These are phyloP conservation scores for Lamproptera curius DNA, from an alignment of 2,888 invertebrate genomes.

Conservation along the genomic window DNA sequence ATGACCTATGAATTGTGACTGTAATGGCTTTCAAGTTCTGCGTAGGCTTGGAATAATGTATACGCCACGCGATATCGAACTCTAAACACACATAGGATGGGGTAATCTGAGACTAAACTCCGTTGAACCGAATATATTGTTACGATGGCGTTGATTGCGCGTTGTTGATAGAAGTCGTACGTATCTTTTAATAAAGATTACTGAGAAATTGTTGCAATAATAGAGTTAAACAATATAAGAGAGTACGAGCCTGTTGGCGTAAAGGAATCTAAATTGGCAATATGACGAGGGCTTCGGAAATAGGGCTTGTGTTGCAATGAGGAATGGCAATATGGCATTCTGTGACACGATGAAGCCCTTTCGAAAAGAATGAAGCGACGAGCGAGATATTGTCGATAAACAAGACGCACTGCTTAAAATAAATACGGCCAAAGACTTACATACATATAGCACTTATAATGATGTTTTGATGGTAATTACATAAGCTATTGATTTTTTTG, in stretches of 20 bases:
- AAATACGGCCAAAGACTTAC: no score
- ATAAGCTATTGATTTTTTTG: no score
- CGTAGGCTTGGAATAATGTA: slow-evolving; percentile 7
- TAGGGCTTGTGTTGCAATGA: no score
- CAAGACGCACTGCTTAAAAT: no score
- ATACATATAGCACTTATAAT: no score
- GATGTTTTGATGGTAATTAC: no score
- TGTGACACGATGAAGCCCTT: no score
- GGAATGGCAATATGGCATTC: no score
- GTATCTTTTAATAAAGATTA: not conserved
- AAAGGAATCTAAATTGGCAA: no score
- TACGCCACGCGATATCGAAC: not conserved
- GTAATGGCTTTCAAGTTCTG: slow-evolving; percentile 28
- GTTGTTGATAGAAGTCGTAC: not conserved
- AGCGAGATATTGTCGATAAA: no score
- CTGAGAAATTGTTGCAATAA: slow-evolving; percentile 1
- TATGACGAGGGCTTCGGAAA: no score
- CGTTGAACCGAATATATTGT: not conserved
- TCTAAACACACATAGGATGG: slow-evolving; percentile 8
- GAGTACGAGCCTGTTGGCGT: not conserved
- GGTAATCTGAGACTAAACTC: not conserved
- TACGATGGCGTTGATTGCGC: not conserved
- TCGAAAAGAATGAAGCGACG: no score
- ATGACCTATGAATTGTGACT: slow-evolving; percentile 29
- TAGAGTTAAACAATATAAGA: not conserved